These are phyloP conservation scores for Hydriomena furcata DNA, from an alignment of 2,888 invertebrate species.

Conservation along the genomic window DNA sequence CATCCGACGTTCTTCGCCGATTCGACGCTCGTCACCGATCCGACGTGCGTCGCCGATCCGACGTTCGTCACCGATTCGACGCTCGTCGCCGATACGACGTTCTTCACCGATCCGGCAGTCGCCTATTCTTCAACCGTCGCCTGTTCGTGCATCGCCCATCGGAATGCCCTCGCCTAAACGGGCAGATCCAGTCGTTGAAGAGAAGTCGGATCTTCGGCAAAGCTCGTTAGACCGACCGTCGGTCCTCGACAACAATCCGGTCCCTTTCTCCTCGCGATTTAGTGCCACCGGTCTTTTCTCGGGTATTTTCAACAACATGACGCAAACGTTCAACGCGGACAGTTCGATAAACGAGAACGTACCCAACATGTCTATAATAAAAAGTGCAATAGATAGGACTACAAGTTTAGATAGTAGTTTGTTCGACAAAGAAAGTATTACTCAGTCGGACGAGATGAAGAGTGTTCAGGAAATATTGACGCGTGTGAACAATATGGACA, in stretches of 20 bases:
- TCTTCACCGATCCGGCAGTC: conserved; percentile 10
- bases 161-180: conserved; percentile 12
- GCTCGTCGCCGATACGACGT: no score
- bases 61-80: conserved; percentile 7
- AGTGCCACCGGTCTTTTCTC: conserved; percentile 74
- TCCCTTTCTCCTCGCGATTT: conserved; percentile 68
- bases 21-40: conserved; percentile 11
- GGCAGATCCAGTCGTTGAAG: conserved; percentile 35
- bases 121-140: conserved; percentile 9
- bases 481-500: conserved; percentile 80
- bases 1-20: not conserved
- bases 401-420: conserved; percentile 74
- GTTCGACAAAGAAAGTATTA: conserved; percentile 68
- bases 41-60: not conserved
- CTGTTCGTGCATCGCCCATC: conserved; percentile 11
- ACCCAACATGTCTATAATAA: conserved; percentile 76
- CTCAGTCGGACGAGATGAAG: conserved; percentile 70
- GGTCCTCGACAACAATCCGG: conserved; percentile 54
- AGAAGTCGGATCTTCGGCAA: conserved; percentile 40
- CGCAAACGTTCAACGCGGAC: conserved; percentile 60
- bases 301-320: conserved; percentile 73
- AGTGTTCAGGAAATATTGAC: conserved; percentile 78
- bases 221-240: conserved; percentile 51
- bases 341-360: conserved; percentile 65
- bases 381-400: conserved; percentile 80